Evolutionary conservation across 2,888 invertebrate genomes (phyloP).

Genomic region (Neuroscelio doddi): DNA sequence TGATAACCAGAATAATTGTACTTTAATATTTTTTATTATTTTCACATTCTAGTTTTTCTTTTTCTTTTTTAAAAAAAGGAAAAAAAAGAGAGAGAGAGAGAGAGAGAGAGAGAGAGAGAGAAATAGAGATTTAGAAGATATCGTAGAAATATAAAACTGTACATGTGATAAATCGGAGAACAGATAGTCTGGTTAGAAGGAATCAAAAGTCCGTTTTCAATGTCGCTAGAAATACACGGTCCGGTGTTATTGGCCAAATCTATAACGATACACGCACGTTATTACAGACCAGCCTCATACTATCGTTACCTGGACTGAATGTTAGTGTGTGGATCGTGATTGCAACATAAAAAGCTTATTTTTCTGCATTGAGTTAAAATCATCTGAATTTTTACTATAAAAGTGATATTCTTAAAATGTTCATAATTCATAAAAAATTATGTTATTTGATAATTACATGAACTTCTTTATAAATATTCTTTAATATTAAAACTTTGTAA

Average conservation of each 20-base stretch:
- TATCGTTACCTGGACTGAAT: conserved; percentile 66
- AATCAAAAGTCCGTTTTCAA: conserved; percentile 34
- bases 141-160: conserved; percentile 22
- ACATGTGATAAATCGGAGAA: conserved; percentile 24
- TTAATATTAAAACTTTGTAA: too few species aligned
- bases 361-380: conserved; percentile 28
- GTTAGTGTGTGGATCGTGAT: conserved; percentile 62
- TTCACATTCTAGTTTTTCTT: too few species aligned
- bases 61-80: too few species aligned
- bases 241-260: conserved; percentile 68
- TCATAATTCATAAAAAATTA: too few species aligned
- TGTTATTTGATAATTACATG: too few species aligned
- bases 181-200: conserved; percentile 27
- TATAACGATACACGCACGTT: conserved; percentile 68
- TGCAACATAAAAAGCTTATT: conserved; percentile 63
- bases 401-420: too few species aligned
- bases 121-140: conserved; percentile 14
- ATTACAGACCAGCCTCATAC: conserved; percentile 63
- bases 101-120: too few species aligned
- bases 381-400: conserved; percentile 14
- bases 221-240: conserved; percentile 38
- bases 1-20: too few species aligned
- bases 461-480: too few species aligned
- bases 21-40: too few species aligned
- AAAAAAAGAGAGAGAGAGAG: too few species aligned